Conservation (phyloP, 1,140 invertebrate species). For the Dolichoris vasculosae region DNA sequence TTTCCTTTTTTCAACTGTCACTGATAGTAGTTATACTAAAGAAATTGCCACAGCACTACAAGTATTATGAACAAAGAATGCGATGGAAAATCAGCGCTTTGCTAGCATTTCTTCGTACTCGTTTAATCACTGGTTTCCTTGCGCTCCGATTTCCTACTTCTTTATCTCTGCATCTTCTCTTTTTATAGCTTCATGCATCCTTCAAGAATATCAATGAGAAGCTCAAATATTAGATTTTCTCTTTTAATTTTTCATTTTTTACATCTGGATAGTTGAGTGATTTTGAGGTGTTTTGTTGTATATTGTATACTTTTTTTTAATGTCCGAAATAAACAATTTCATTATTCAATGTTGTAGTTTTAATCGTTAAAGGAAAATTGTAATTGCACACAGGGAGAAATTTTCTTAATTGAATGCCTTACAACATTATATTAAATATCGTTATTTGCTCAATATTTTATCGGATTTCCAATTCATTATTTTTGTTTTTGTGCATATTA, state of each 20-base stretch:
- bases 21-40: conserved; percentile 5
- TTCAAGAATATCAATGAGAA: neutral
- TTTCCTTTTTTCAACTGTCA: neutral
- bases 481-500: too few species aligned
- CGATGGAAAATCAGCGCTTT: conserved; percentile 7
- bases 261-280: neutral
- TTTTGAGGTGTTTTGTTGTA: neutral
- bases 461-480: too few species aligned
- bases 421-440: too few species aligned
- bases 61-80: neutral
- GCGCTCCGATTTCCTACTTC: neutral
- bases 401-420: too few species aligned
- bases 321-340: too few species aligned
- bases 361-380: too few species aligned
- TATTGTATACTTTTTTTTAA: neutral
- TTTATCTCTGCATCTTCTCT: neutral
- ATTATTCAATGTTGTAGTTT: too few species aligned
- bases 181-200: neutral
- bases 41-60: too few species aligned
- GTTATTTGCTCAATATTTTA: too few species aligned
- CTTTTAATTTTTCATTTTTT: neutral
- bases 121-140: conserved; percentile 3
- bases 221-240: neutral
- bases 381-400: too few species aligned
- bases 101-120: conserved; percentile 19